Base-by-base conservation (phyloP, 1,140 invertebrate species). In the Gonioctena quinquepunctata region DNA sequence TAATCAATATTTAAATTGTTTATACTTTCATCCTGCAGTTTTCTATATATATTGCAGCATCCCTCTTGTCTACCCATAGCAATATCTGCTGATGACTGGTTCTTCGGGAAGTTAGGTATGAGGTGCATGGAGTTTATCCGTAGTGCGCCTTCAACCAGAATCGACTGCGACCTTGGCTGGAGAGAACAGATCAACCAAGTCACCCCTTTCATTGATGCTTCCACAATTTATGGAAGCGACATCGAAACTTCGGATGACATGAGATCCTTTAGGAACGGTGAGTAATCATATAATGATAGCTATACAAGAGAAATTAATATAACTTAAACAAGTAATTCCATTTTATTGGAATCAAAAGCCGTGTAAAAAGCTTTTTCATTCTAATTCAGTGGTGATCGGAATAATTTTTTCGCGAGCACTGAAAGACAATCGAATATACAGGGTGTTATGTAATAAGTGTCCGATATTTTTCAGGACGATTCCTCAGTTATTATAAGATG, bases 201-300 rank as follows among this genome's bases (percentile, higher is more conserved):
- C 11, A 97, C 96, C 0, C 91, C 94, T 2, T 99, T 89, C 78
- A 88, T 99, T 16, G 97, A 99, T 80, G 96, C 89, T 1, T 98
- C 96, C 0, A 92, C 92, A 23, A 89, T 99, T 6, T 99, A 99
- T 81, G 95, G 95, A 50, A 97, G 92, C 80, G 93, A 90, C 50
- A 88, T 91, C 13, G 87, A 90, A 50, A 90, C 93, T 59, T 90
- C 93, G 0, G 90, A 93, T 68, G 89, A 88, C 69, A 85, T 94
- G 0, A 82, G 93, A 50, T 80, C 92, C 1, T 93, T 92, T 76
- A 88, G 90, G 48, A 90, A 90, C 77, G 92, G 92, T 85, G 62
- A 71, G 52, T 70, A 42, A 11, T 42, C n/a, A n/a, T n/a, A n/a
- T n/a, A n/a, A n/a, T n/a, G n/a, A n/a, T n/a, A n/a, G n/a, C n/a